These are phyloP conservation scores for Dreissena polymorpha DNA, from an alignment of 1,140 invertebrate species.

Conservation along the genomic window DNA sequence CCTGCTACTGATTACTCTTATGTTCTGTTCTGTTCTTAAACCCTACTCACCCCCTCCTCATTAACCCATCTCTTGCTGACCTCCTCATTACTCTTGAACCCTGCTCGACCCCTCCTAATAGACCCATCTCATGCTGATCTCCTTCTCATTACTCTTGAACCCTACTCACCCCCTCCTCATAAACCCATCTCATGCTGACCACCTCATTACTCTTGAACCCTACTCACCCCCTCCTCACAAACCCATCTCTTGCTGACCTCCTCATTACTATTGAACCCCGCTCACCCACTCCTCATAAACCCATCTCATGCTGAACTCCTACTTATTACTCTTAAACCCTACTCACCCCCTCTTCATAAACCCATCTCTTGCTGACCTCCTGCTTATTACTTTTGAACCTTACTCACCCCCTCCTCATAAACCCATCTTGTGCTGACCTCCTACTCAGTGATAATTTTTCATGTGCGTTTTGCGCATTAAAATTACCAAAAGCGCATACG, in stretches of 20 bases:
- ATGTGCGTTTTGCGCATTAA: too few relatives aligned
- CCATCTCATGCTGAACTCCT: slow-evolving; percentile 93
- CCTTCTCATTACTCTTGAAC: slow-evolving; percentile 92
- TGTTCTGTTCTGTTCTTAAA: too few relatives aligned
- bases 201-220: slow-evolving; percentile 93
- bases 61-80: slow-evolving; percentile 94
- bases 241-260: slow-evolving; percentile 93
- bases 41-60: slow-evolving; percentile 94
- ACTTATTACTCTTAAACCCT: slow-evolving; percentile 92
- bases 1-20: slow-evolving; percentile 92
- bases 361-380: slow-evolving; percentile 93
- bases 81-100: slow-evolving; percentile 92
- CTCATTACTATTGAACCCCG: slow-evolving; percentile 92
- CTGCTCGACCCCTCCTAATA: slow-evolving; percentile 95
- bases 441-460: too few relatives aligned
- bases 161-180: slow-evolving; percentile 94
- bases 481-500: too few relatives aligned
- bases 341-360: slow-evolving; percentile 95
- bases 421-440: slow-evolving; percentile 94
- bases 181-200: slow-evolving; percentile 93
- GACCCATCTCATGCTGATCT: slow-evolving; percentile 93
- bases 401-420: slow-evolving; percentile 94
- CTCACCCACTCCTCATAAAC: slow-evolving; percentile 95
- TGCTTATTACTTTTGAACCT: slow-evolving; percentile 93
- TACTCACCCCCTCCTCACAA: slow-evolving; percentile 94